Evolutionary conservation across 2,888 invertebrate species (phyloP), one percentile per base, ranked within the genome.

Genomic region (Watsonalla binaria): DNA sequence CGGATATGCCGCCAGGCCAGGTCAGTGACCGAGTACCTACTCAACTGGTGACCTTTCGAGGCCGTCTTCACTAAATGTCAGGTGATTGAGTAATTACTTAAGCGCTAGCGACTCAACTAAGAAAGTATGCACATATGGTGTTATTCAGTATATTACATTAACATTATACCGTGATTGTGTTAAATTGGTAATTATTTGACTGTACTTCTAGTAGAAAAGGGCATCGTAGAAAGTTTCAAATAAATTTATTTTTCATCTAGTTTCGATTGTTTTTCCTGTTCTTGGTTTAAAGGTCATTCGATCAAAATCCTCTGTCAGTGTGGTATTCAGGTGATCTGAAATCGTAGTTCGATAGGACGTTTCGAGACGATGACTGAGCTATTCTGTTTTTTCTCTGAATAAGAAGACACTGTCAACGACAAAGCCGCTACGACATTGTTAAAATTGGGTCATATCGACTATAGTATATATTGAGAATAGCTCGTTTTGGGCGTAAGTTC

Each of bases 1-100:
- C 63, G 63, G 59, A 58, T 67, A 58, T 57, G 63, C 61, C 60
- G 60, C 56, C 53, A 46, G 55, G 59, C 62, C 59, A 59, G 78
- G 81, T 79, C 78, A 80, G 60, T 76, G 71, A 78, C 79, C 80
- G 73, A 54, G 52, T 57, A 62, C 68, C 63, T 63, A 63, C 61
- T 60, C 63, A 59, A 71, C 66, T 69, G 69, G 60, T 68, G 76
- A 82, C 82, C 65, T 62, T 67, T 68, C 55, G 54, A 53, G 69
- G 69, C 70, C 80, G 70, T 80, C 81, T 69, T 70, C 67, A 65
- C 69, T 62, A 85, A 86, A 85, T 85, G 83, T 76, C 83, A 85
- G 62, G 60, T 61, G 60, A 76, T 86, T 84, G 79, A 77, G 84
- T 78, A 84, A 85, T 82, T 81, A 78, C 63, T 67, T 61, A 57